Conservation (phyloP, 1,140 invertebrate species). For the Teleopsis dalmanni region DNA sequence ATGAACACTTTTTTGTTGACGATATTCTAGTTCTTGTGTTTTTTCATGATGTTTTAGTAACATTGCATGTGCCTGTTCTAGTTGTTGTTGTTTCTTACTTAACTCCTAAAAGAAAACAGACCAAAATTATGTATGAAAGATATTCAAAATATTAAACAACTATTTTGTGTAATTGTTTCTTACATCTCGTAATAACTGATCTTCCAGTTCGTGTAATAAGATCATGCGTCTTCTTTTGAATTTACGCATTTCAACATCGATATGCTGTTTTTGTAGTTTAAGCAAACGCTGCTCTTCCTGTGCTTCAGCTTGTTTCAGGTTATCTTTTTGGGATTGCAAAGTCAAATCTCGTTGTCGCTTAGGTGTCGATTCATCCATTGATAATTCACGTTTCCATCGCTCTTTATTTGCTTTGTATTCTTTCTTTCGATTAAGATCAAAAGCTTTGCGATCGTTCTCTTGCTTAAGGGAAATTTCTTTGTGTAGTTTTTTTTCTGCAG, state of each 20-base stretch:
- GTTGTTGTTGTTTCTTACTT: conserved; percentile 85
- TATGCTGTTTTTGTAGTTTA: conserved; percentile 80
- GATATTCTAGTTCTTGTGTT: conserved; percentile 91
- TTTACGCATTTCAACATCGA: conserved; percentile 87
- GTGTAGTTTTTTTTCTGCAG: conserved; percentile 84
- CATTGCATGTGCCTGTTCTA: conserved; percentile 94
- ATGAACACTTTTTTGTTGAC: conserved; percentile 92
- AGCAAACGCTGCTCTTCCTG: conserved; percentile 81
- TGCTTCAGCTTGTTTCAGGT: conserved; percentile 82
- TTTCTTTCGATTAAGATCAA: conserved; percentile 87
- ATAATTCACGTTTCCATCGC: conserved; percentile 87
- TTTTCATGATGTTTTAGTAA: conserved; percentile 91
- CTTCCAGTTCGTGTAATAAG: conserved; percentile 79
- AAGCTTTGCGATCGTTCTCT: conserved; percentile 77
- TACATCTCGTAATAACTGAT: conserved; percentile 84
- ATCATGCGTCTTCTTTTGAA: conserved; percentile 86
- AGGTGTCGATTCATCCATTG: conserved; percentile 82
- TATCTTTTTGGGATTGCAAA: conserved; percentile 85
- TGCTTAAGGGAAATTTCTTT: conserved; percentile 87
- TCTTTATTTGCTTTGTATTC: conserved; percentile 99
- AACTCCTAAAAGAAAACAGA: conserved; percentile 62
- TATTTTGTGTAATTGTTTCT: conserved; percentile 14
- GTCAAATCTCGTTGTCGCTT: conserved; percentile 87
- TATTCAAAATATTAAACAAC: not conserved
- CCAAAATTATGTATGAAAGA: conserved; percentile 7